phyloP scores from a whole-genome alignment of 2,113 vertebrate genomes.

The Lagopus leucura region DNA sequence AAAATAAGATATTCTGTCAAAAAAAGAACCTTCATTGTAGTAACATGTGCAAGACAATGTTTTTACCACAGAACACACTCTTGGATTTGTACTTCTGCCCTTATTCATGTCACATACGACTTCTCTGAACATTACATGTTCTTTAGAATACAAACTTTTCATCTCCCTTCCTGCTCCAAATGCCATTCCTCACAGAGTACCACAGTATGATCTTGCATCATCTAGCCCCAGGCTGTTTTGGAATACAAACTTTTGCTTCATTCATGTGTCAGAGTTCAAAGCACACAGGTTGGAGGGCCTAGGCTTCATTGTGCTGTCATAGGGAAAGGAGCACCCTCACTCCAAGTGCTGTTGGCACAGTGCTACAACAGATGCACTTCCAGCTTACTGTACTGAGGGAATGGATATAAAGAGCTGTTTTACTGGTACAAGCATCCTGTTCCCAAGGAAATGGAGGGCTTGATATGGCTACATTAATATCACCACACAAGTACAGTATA shows the following conservation, averaged over 20 bases:
- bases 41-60: background rate
- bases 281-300: background rate
- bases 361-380: background rate
- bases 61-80: background rate
- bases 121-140: background rate
- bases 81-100: background rate
- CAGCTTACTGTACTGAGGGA: background rate
- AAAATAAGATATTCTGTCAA: background rate
- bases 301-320: rapidly evolving
- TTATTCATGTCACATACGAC: rapidly evolving
- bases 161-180: background rate
- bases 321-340: background rate
- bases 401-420: background rate
- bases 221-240: background rate
- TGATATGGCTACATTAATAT: background rate
- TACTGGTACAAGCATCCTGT: background rate
- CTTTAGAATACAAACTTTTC: background rate
- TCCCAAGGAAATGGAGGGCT: background rate
- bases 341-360: background rate
- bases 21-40: background rate
- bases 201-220: background rate
- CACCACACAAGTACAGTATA: background rate
- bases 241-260: background rate
- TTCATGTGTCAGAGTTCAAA: background rate
- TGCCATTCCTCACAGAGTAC: background rate